These are phyloP conservation scores for Eubucco bourcierii DNA, from an alignment of 2,113 vertebrate species.

Conservation along the genomic window DNA sequence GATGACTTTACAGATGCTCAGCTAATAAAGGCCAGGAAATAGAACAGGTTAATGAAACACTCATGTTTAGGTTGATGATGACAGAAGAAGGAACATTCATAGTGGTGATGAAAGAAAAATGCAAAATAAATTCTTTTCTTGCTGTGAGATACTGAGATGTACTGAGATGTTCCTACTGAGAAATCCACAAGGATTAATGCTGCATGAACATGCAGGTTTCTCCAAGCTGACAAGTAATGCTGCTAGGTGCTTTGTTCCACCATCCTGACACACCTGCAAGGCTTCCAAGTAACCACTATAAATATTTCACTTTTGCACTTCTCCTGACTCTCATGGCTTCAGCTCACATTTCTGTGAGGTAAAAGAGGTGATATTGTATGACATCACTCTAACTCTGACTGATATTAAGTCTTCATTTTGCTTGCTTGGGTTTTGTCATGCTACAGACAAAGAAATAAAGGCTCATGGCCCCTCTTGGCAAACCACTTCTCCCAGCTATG, in stretches of 20 bases:
- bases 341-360: conserved; percentile 24
- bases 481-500: background rate
- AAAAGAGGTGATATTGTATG: conserved; percentile 3
- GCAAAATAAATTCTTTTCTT: background rate
- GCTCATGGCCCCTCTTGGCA: background rate
- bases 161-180: background rate
- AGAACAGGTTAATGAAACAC: background rate
- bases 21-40: background rate
- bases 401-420: conserved; percentile 11
- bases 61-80: background rate
- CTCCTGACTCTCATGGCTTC: conserved; percentile 35
- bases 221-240: background rate
- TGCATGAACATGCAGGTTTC: background rate
- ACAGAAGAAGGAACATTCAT: background rate
- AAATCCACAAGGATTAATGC: background rate
- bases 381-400: background rate
- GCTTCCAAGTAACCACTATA: background rate
- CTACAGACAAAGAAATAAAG: background rate
- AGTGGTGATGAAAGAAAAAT: background rate
- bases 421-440: background rate
- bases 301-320: conserved; percentile 27
- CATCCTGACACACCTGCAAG: background rate
- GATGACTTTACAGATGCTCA: background rate
- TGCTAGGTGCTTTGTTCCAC: background rate
- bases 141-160: background rate